Evolutionary conservation across 2,113 vertebrate genomes (phyloP), one percentile per base, ranked within the genome.

Genomic region (Pluvialis apricaria): DNA sequence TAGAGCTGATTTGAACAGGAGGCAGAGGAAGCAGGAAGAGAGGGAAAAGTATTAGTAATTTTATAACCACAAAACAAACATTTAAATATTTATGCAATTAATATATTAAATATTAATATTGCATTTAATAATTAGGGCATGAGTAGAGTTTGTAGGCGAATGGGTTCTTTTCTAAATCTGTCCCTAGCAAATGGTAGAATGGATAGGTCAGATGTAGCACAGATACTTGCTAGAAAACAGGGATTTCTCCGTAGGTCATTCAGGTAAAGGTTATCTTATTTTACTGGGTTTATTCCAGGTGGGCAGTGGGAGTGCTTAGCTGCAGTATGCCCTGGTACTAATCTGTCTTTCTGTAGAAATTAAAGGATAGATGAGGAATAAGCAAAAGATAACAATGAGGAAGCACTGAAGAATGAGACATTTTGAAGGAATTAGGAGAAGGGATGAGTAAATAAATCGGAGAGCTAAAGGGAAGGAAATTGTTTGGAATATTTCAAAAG

Each of bases 1-100:
- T 91, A 65, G 28, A 92, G 66, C 87, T 82, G 92, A 57, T 80
- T 72, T 77, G 77, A 91, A 16, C 93, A 84, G 84, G 89, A 96
- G 83, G 42, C 83, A 51, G 80, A 80, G 64, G 72, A 84, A 94
- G 65, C 65, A 93, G 91, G 93, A 92, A 91, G 66, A 80, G 83
- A 82, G 55, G 47, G 64, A 47, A 42, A 44, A 42, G 15, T 7
- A 18, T 38, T 66, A 60, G 83, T 60, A 51, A 52, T 90, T 88
- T 87, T 38, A 49, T 14, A 95, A 73, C 71, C 78, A 69, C 0
- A 8, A 6, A 86, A 44, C 64, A 88, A 93, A 90, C 79, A 76
- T 73, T 80, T 80, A 79, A 92, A 90, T 90, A 92, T 55, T 89
- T 52, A 20, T 90, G 75, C 58, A 68, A 36, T 94, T 72, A 61